phyloP scores from a whole-genome alignment of 2,113 vertebrate species.

The Parus major region DNA sequence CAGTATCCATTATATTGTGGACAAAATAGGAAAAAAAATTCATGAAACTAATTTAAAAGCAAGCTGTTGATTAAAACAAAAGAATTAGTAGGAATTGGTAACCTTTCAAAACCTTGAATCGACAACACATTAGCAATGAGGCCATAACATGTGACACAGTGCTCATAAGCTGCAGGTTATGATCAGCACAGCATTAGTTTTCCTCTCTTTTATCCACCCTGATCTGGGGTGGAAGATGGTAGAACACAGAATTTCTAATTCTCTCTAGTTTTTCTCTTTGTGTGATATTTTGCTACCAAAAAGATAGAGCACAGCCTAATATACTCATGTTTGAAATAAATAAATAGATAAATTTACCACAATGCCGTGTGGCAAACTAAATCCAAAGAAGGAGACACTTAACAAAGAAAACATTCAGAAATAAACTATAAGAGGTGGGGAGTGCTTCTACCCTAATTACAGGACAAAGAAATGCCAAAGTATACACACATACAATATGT shows the following conservation, averaged over 20 bases:
- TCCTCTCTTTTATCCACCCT: not conserved
- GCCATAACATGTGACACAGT: rapidly evolving
- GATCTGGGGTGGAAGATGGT: not conserved
- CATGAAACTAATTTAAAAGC: not conserved
- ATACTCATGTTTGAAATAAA: not conserved
- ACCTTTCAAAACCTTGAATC: not conserved
- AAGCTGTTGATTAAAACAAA: not conserved
- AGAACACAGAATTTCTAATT: not conserved
- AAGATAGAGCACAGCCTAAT: not conserved
- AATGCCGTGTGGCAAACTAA: not conserved
- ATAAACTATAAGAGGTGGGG: not conserved
- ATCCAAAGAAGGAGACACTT: not conserved
- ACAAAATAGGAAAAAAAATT: not conserved
- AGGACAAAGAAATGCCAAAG: not conserved
- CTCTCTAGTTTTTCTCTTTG: not conserved
- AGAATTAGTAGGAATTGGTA: not conserved
- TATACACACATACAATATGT: not conserved
- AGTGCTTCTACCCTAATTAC: not conserved
- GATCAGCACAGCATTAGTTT: not conserved
- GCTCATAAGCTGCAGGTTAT: not conserved
- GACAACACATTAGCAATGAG: not conserved
- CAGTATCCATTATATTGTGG: not conserved
- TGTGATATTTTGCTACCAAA: not conserved
- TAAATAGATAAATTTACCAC: not conserved
- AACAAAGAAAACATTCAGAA: not conserved